Evolutionary conservation across 1,140 invertebrate species (phyloP), one percentile per base, ranked within the genome.

Genomic region (Babylonia areolata): DNA sequence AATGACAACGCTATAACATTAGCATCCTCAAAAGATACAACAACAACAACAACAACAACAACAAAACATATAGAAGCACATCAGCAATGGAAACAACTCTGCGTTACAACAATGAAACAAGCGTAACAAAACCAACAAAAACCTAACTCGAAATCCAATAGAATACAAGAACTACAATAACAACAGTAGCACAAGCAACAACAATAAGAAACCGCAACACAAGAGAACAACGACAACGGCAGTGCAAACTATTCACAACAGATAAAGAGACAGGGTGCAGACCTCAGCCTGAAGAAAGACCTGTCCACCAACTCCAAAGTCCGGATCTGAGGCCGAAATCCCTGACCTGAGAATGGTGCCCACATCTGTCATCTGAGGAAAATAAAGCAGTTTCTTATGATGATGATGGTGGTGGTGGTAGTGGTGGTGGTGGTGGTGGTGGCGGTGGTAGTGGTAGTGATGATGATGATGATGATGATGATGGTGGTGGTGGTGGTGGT

Each of bases 401-500:
- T 64, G 58, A 64, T 64, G 2, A 64, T 64, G 58, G 0, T 64
- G 9, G 23, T 64, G 58, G 28, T 64, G 58, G 23, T 64, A 20
- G 23, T 64, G 58, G 58, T 64, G 58, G 23, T 64, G 58, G 23
- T 15, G 9, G 23, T 64, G 9, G 20, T 64, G 6, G 28, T 64
- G 58, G 64, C 64, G 46, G 2, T 81, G 77, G 28, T 81, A 79
- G 5, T 64, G 78, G 58, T 82, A 79, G 69, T 86, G 78, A 69
- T 81, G 79, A 81, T 81, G 85, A 51, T 86, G 85, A 81, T 86
- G 85, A 20, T 86, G 79, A 54, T 86, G 54, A 54, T 86, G 85
- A 64, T 86, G 85, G 5, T 86, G 78, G 69, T 86, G 85, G 64
- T 86, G 85, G 58, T 86, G 85, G 82, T 81, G 85, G 82, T 81